A percentile compares a stretch with the other conserved stretches of the same genome.
These are phyloP conservation scores for Atrichornis clamosus DNA, from an alignment of 2,113 vertebrate genomes.

Conservation along the genomic window DNA sequence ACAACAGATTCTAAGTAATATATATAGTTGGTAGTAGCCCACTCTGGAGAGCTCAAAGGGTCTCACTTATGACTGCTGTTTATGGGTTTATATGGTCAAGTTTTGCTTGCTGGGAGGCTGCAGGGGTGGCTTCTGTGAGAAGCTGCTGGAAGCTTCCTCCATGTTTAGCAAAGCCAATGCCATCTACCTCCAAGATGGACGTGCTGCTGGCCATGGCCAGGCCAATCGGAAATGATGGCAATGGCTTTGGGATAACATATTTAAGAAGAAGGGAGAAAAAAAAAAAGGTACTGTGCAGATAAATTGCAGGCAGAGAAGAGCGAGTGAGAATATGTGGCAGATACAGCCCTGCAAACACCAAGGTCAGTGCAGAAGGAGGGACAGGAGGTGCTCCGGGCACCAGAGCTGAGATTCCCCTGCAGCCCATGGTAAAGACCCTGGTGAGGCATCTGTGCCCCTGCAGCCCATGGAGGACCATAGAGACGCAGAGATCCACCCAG, in stretches of 20 bases:
- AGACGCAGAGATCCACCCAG: neutral
- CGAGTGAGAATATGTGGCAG: accelerated
- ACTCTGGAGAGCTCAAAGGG: neutral
- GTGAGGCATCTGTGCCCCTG: neutral
- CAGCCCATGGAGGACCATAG: neutral
- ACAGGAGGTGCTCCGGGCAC: too few relatives aligned
- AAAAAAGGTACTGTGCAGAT: accelerated
- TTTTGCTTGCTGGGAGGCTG: neutral
- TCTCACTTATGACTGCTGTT: neutral
- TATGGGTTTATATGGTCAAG: neutral
- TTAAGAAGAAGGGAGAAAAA: neutral
- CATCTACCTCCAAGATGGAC: accelerated
- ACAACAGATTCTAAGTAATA: neutral
- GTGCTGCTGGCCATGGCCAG: neutral
- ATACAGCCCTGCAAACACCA: neutral
- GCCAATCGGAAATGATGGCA: accelerated
- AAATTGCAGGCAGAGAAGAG: too few relatives aligned
- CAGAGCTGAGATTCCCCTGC: neutral
- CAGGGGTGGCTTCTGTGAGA: neutral
- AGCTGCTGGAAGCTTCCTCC: neutral
- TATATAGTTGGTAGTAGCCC: neutral
- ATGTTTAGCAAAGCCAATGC: neutral
- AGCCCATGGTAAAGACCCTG: neutral
- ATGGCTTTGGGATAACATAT: accelerated
- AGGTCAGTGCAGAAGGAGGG: neutral